Base-by-base conservation (phyloP, 2,888 invertebrate genomes). In the Nematopogon swammerdamellus region DNA sequence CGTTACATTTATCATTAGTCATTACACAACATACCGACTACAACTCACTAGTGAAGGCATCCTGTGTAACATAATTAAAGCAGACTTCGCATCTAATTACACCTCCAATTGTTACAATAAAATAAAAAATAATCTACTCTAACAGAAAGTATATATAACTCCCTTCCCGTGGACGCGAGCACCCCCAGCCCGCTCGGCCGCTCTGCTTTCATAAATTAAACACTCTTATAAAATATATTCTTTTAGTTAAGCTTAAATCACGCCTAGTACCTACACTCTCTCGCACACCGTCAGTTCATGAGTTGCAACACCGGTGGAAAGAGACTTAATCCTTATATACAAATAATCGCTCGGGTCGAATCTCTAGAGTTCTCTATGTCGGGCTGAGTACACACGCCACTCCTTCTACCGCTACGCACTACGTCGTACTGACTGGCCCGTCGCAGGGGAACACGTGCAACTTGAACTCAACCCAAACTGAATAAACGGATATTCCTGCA, bases 91-190 rank as follows among this genome's bases (percentile, higher is more conserved):
- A 36, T 14, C 8, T 36, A 14, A 36, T 3, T 36, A 8, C 36
- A 36, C 11, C 8, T 14, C 14, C 62, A 64, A 61, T 67, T 70
- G 69, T 65, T 62, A 65, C 62, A 62, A 61, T 49, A 45, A 46
- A 46, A 46, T 61, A 69, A 68, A 63, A 69, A 68, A 66, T 36
- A 14, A 65, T 64, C 68, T 62, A 64, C 65, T 64, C 64, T 62
- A 67, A 56, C 55, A 59, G 65, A 65, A 70, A 70, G 67, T 64
- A 63, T 62, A 42, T 45, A 56, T 69, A 72, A 64, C 62, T 62
- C 70, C 65, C 63, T 68, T 67, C 59, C 58, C 66, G 72, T 74
- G 75, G 69, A 66, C 68, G 75, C 74, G 68, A 67, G 58, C 72
- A 72, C 74, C 65, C 63, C 59, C 52, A 67, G 67, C 58, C 68